Percentiles rank a stretch among this genome's conserved stretches.
Evolutionary conservation across 2,113 vertebrate genomes (phyloP).

Genomic region (Lophius piscatorius): DNA sequence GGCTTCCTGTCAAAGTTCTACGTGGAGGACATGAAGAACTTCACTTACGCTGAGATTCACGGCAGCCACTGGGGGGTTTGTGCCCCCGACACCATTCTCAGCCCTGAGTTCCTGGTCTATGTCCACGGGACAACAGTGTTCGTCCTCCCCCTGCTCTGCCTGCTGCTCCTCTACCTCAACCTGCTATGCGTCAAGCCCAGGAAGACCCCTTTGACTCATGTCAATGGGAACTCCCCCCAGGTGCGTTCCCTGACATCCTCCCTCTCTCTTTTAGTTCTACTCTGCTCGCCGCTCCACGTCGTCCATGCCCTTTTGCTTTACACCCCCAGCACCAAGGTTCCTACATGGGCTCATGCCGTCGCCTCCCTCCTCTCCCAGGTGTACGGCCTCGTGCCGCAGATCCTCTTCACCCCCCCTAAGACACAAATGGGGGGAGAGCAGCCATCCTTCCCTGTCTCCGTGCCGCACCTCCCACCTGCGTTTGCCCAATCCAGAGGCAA

Average conservation of each 20-base stretch:
- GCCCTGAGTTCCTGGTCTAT: conserved; percentile 75
- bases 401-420: conserved; percentile 74
- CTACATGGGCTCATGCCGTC: conserved; percentile 49
- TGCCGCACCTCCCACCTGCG: conserved; percentile 33
- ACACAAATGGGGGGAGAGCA: conserved; percentile 35
- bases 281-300: conserved; percentile 79
- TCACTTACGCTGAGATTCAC: conserved; percentile 75
- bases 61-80: conserved; percentile 78
- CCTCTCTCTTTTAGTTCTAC: conserved; percentile 77
- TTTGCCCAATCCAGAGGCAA: conserved; percentile 47
- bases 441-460: conserved; percentile 41
- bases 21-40: conserved; percentile 64
- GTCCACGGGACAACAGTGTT: conserved; percentile 73
- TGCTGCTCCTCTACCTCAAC: conserved; percentile 74
- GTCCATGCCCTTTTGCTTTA: conserved; percentile 72
- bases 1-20: conserved; percentile 82
- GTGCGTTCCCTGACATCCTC: conserved; percentile 72
- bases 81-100: conserved; percentile 72
- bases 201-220: conserved; percentile 29
- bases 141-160: conserved; percentile 72
- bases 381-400: conserved; percentile 78
- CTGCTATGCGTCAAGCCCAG: conserved; percentile 62
- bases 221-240: conserved; percentile 44
- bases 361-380: conserved; percentile 75
- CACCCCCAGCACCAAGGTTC: conserved; percentile 52